phyloP scores from a whole-genome alignment of 2,888 invertebrate genomes.

The Pharmacophagus antenor region DNA sequence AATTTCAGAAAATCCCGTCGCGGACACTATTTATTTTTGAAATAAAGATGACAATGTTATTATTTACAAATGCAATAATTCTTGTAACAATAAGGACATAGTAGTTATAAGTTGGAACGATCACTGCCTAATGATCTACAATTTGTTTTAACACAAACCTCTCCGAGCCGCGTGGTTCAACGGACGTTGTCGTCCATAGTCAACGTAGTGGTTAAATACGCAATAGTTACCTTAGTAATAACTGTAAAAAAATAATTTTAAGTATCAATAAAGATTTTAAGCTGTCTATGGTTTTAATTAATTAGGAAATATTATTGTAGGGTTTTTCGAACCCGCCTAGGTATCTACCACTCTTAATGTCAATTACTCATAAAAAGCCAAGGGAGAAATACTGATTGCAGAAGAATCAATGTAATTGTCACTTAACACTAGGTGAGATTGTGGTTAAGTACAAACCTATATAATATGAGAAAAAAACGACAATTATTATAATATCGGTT shows the following conservation, averaged over 20 bases:
- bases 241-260: slow-evolving; percentile 61
- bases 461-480: too few relatives aligned
- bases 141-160: slow-evolving; percentile 41
- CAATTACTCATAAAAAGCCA: too few relatives aligned
- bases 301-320: too few relatives aligned
- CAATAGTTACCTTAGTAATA: slow-evolving; percentile 67
- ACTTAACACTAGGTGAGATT: too few relatives aligned
- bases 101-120: slow-evolving; percentile 43
- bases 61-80: slow-evolving; percentile 13
- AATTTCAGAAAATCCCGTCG: too few relatives aligned
- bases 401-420: too few relatives aligned
- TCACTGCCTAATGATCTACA: slow-evolving; percentile 66
- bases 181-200: slow-evolving; percentile 65
- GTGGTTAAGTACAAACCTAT: too few relatives aligned
- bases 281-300: slow-evolving; percentile 20
- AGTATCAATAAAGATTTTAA: slow-evolving; percentile 50
- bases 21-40: slow-evolving; percentile 13
- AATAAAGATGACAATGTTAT: neutral
- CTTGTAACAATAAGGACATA: slow-evolving; percentile 31
- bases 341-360: too few relatives aligned
- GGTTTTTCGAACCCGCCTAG: too few relatives aligned
- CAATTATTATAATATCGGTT: too few relatives aligned
- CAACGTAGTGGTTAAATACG: slow-evolving; percentile 63
- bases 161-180: slow-evolving; percentile 48
- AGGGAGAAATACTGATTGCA: too few relatives aligned